Percentiles rank a stretch among this genome's conserved stretches.
Conservation (phyloP, 2,797 vertebrate genomes). For the Botia kubotai region DNA sequence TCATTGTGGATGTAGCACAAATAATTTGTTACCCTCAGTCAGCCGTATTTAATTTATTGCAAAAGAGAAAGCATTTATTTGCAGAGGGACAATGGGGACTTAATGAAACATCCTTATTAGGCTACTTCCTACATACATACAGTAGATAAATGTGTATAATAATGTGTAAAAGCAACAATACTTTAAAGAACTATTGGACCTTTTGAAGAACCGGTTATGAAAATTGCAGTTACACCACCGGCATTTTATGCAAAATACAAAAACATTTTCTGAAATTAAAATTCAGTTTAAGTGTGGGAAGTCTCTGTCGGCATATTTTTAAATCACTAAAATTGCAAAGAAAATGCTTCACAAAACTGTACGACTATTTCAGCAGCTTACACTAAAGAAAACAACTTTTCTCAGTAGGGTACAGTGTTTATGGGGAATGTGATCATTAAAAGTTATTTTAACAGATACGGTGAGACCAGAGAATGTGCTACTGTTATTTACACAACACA, state of each 20-base stretch:
- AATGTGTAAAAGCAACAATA: neutral
- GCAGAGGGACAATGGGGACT: neutral
- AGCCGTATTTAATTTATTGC: neutral
- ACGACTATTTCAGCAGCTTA: neutral
- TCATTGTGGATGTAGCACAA: neutral
- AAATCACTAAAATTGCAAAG: neutral
- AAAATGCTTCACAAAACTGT: neutral
- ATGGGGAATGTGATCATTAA: constrained; percentile 12
- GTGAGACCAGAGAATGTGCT: neutral
- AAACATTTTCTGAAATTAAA: neutral
- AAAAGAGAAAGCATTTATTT: neutral
- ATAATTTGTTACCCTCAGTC: neutral
- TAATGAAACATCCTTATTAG: neutral
- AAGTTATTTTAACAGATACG: neutral
- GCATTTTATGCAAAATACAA: neutral
- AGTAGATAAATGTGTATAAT: too few relatives aligned
- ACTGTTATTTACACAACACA: neutral
- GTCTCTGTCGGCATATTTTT: neutral
- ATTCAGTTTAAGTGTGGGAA: neutral
- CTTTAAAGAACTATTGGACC: neutral
- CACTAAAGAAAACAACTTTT: neutral
- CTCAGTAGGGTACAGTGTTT: neutral
- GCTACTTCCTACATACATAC: neutral
- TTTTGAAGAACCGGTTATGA: neutral
- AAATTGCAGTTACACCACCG: neutral